phyloP scores from a whole-genome alignment of 30 jellyfish, hydroid and myxozoan genomes.

The Cassiopea andromeda region DNA sequence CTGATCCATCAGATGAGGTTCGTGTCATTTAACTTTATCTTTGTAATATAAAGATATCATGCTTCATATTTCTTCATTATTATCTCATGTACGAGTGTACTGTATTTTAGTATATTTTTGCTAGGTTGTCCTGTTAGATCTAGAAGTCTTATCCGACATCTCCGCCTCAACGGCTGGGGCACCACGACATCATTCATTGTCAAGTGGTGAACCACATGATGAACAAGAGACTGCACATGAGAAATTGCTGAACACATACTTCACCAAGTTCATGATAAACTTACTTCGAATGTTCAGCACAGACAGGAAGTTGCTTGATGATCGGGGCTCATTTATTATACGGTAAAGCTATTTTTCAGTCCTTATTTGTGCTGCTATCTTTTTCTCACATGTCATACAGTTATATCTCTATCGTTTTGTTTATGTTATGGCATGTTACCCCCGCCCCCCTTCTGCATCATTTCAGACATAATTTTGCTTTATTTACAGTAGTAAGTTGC shows the following conservation, averaged over 20 bases:
- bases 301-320: conserved; percentile 76
- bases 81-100: too few relatives aligned
- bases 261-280: conserved; percentile 91
- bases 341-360: conserved; percentile 49
- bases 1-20: conserved; percentile 95
- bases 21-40: background rate
- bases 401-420: too few relatives aligned
- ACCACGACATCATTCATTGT: conserved; percentile 76
- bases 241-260: conserved; percentile 75
- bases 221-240: conserved; percentile 75
- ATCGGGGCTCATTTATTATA: conserved; percentile 86
- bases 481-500: too few relatives aligned
- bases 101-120: background rate
- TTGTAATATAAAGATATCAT: background rate
- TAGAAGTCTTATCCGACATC: conserved; percentile 91
- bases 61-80: background rate
- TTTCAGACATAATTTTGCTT: too few relatives aligned
- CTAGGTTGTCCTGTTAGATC: conserved; percentile 93
- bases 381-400: too few relatives aligned
- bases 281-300: conserved; percentile 79
- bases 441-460: too few relatives aligned
- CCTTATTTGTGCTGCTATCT: background rate
- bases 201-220: conserved; percentile 62
- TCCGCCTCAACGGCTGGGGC: conserved; percentile 98
- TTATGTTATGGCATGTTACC: too few relatives aligned